Base-by-base conservation (phyloP, 1,140 invertebrate genomes). In the Trypoxylus dichotomus region DNA sequence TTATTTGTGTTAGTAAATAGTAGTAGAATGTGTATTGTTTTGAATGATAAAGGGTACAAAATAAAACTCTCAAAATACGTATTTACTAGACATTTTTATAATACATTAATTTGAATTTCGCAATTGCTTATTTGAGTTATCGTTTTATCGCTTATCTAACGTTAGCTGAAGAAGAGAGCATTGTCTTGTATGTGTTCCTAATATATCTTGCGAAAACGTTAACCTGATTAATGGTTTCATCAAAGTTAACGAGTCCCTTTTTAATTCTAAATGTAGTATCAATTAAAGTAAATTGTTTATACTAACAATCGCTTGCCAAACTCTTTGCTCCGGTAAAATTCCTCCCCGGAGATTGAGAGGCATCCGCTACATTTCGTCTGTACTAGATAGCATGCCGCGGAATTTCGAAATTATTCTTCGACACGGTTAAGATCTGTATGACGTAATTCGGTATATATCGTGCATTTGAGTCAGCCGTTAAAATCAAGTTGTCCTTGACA, bases 401-500 rank as follows among this genome's bases (percentile, higher is more conserved):
- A 63, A 63, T 63, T 63, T 63, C 19, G 25, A 63, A 63, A 63
- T 63, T 63, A 19, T 19, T 24, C 60, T 24, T 19, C 21, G 10
- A 24, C 21, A 63, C 21, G 60, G 60, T 27, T 63, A 27, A 63
- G 60, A 63, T 63, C 60, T 63, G 21, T 6, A 63, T 63, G 60
- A 63, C 21, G 60, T 63, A 63, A 63, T 63, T 27, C 5, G 19
- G 60, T 63, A 63, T 24, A 63, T 63, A 63, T 63, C 60, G 25
- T 63, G 60, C 19, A 63, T 63, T 63, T 63, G 60, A 63, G 60
- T 63, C 60, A 19, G 7, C 19, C 60, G 21, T 63, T 63, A 24
- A 63, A 63, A 63, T 24, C 60, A 63, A 63, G 60, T 63, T 63
- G 60, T 63, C 60, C 60, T 63, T 63, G 60, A 63, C 60, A 63